phyloP scores from a whole-genome alignment of 1,140 invertebrate species.

The Drosophila kikkawai region DNA sequence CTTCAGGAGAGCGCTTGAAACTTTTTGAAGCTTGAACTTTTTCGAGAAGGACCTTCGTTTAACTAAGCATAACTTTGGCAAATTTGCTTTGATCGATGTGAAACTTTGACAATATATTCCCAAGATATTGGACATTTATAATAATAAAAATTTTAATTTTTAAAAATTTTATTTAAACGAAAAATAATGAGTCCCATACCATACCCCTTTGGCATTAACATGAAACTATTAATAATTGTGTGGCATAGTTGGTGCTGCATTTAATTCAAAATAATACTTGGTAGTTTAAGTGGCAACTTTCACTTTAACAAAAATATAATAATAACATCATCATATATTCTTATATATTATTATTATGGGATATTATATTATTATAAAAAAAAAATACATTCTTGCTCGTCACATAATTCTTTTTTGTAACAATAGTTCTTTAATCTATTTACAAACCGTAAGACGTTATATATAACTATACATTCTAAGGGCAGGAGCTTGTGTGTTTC shows the following conservation, averaged over 20 bases:
- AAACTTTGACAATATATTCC: too few relatives aligned
- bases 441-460: background rate
- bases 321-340: conserved; percentile 2
- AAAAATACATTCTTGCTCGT: background rate
- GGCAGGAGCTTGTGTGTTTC: background rate
- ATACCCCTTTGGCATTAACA: background rate
- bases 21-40: too few relatives aligned
- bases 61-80: too few relatives aligned
- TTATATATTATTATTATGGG: too few relatives aligned
- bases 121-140: too few relatives aligned
- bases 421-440: background rate
- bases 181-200: too few relatives aligned
- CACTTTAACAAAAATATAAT: background rate
- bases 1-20: too few relatives aligned
- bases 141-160: too few relatives aligned
- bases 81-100: too few relatives aligned
- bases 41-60: too few relatives aligned
- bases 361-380: background rate
- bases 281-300: background rate
- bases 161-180: too few relatives aligned
- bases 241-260: background rate
- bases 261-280: background rate
- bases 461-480: background rate
- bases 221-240: background rate
- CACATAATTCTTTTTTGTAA: conserved; percentile 1